Conservation (phyloP, 2,888 invertebrate genomes). For the Agrypnus murinus region DNA sequence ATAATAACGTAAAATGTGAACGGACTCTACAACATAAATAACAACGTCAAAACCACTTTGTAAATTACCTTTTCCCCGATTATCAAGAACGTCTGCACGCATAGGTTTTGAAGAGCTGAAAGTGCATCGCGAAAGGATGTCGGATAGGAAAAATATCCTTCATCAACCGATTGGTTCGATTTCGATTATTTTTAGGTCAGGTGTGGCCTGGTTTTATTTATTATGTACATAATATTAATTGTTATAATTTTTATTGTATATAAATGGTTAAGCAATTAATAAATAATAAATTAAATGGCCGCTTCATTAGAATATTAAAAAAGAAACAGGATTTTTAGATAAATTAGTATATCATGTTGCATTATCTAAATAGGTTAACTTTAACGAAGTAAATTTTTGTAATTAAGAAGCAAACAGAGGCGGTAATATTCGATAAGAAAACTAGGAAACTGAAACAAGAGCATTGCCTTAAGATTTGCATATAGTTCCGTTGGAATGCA, state of each 20-base stretch:
- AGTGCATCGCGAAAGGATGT: slow-evolving; percentile 13
- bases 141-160: slow-evolving; percentile 11
- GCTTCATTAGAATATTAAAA: not conserved
- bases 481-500: no score
- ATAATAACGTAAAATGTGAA: slow-evolving; percentile 9
- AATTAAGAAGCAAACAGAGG: no score
- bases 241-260: not conserved
- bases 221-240: not conserved
- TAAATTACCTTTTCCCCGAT: slow-evolving; percentile 20
- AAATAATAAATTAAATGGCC: not conserved
- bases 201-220: slow-evolving; percentile 5
- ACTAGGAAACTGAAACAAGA: no score
- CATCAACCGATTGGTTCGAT: not conserved
- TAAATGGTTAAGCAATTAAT: not conserved
- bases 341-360: not conserved
- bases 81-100: slow-evolving; percentile 17
- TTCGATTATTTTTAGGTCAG: slow-evolving; percentile 17
- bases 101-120: slow-evolving; percentile 8
- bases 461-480: no score
- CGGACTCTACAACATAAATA: slow-evolving; percentile 2
- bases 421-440: no score
- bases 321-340: no score
- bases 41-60: slow-evolving; percentile 10
- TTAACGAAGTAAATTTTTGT: not conserved
- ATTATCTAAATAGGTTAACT: not conserved